Evolutionary conservation across 2,113 vertebrate species (phyloP).

Genomic region (Pterocles gutturalis): DNA sequence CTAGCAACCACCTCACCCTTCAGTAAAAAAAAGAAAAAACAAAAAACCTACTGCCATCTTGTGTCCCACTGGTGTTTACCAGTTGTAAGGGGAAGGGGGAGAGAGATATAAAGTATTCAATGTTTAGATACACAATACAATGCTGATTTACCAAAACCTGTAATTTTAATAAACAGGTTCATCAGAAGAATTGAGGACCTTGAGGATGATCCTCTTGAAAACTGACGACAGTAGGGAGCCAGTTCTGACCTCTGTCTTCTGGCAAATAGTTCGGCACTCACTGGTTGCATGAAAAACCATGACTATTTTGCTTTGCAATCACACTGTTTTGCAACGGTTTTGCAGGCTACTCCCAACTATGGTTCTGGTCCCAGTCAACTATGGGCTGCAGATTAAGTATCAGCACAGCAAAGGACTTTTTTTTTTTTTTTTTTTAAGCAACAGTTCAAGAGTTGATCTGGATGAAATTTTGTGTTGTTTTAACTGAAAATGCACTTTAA

Average conservation of each 20-base stretch:
- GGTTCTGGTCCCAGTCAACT: not conserved
- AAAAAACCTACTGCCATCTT: constrained; percentile 49
- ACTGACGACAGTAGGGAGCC: not conserved
- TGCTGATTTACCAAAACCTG: not conserved
- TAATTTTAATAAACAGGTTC: not conserved
- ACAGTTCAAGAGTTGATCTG: not conserved
- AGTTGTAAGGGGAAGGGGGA: not conserved
- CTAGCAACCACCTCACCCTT: not conserved
- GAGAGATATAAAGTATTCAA: not conserved
- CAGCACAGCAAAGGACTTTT: not conserved
- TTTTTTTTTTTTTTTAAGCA: not conserved
- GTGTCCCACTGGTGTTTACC: not conserved
- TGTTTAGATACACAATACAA: not conserved
- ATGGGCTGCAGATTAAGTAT: not conserved
- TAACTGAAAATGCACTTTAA: not conserved
- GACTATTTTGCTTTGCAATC: not conserved
- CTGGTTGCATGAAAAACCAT: not conserved
- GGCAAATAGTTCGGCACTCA: not conserved
- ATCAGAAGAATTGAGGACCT: not conserved
- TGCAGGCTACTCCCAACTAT: not conserved
- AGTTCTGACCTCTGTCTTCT: not conserved
- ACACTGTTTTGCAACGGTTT: not conserved
- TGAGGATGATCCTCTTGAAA: not conserved
- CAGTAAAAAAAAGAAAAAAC: not conserved
- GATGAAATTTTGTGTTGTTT: not conserved